Base-by-base conservation (phyloP, 1,140 invertebrate genomes). In the Drepana arcuata region DNA sequence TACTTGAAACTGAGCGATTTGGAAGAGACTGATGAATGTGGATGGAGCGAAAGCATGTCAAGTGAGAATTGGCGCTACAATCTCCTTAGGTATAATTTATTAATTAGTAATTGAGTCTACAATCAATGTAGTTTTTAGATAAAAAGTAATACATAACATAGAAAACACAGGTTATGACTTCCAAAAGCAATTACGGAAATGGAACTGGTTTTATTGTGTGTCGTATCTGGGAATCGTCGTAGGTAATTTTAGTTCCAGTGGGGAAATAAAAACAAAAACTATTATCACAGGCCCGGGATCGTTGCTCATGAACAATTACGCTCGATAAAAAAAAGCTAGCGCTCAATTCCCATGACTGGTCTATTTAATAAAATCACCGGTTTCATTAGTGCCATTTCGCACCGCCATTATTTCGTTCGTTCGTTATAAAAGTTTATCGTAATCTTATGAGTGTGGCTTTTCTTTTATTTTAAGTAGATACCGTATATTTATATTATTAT, bases 301-400 rank as follows among this genome's bases (percentile, higher is more conserved):
- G 48, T 49, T 49, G 50, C 43, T 50, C 49, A 41, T 44, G 44
- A 63, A 36, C 57, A 57, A 72, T 70, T 65, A 70, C 42, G 32
- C 39, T 53, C 42, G 37, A 52, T 48, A 53, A 66, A 54, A 60
- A 67, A 71, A 66, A 59, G n/a, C 40, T 24, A 41, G 52, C 45
- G 62, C 33, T 67, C 67, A 66, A 48, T 79, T 75, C 74, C 74
- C 74, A 79, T 79, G 74, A 79, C 74, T 67, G 47, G 39, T 48
- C 49, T 54, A 53, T 36, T 42, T 28, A 37, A 34, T 38, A 44
- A 35, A 4, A 21, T 5, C 18, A 21, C 18, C 18, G 18, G 18
- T 21, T 21, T 21, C 9, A n/a, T n/a, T n/a, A n/a, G n/a, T 21
- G 18, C 18, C 9, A 9, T 21, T 21, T 5, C 9, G 9, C 4